Evolutionary conservation across 2,113 vertebrate genomes (phyloP), one percentile per base, ranked within the genome.

Genomic region (Chloroceryle aenea): DNA sequence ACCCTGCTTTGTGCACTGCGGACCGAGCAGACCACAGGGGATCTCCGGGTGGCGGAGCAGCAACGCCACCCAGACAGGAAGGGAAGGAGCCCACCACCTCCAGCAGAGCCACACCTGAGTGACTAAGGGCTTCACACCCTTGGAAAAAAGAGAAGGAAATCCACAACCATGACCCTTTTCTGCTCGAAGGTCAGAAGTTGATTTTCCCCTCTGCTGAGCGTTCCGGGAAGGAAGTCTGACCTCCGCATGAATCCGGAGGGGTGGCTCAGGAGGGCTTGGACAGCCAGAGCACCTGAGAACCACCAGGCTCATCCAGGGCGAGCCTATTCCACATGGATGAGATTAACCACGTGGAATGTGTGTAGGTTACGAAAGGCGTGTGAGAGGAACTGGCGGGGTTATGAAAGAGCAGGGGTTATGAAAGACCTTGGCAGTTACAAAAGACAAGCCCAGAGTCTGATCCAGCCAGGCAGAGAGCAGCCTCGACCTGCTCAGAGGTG

Each of bases 391-490:
- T 73, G 85, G 83, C 85, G 79, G 63, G 58, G 79, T 96, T 96
- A 97, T 73, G 86, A 96, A 96, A 97, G 92, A 93, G 88, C 77
- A 92, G 87, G 80, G 89, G 90, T 97, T 97, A 97, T 15, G 52
- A 97, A 96, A 96, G 93, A 85, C 53, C 86, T 87, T 62, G 73
- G 83, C 83, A 68, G 83, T 94, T 93, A 87, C 17, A 83, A 96
- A 96, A 95, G 83, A 78, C 3, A 45, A 92, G 45, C 80, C 2
- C 0, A 69, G 78, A 94, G 55, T 34, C 55, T 72, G 87, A 91
- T 67, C 71, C 78, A 87, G 84, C 63, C 59, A 89, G 61, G 74
- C 91, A 73, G 34, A 85, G 85, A 92, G 76, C 81, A 90, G 73
- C 88, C 75, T 55, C 29, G 2, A 43, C 78, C 66, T 73, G 91